Base-by-base conservation (phyloP, 2,888 invertebrate genomes). In the Alitta virens region DNA sequence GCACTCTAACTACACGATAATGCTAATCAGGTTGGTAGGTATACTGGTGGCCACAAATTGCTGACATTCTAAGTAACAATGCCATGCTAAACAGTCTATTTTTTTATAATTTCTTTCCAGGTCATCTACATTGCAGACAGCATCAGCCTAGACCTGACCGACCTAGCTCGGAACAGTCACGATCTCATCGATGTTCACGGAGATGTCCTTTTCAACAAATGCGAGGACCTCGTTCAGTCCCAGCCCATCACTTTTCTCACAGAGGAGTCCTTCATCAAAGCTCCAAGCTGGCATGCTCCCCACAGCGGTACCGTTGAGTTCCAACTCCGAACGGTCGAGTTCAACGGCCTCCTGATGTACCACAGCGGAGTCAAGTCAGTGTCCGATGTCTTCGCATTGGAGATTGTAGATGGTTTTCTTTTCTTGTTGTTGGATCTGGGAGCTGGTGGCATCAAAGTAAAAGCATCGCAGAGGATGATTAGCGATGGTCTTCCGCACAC, bases 401-500 rank as follows among this genome's bases (percentile, higher is more conserved):
- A 98, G 83, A 86, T 98, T 72, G 86, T 96, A 69, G 93, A 92
- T 71, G 95, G 97, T 0, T 92, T 95, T 80, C 88, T 98, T 68
- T 95, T 92, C 83, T 88, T 96, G 24, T 91, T 96, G 74, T 74
- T 95, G 75, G 94, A 96, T 78, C 86, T 97, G 53, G 97, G 97
- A 0, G 92, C 94, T 2, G 96, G 96, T 0, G 89, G 92, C 0
- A 88, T 91, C 27, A 78, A 75, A 58, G 72, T 75, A 40, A 74
- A 92, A 72, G 91, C 91, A 0, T 92, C 92, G 0, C 72, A 79
- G 27, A 85, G 90, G 53, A 72, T 78, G 52, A 90, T 97, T 2
- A 93, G 94, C 76, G 96, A 97, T 76, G 92, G 94, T 0, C 87
- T 89, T 54, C 94, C 95, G 92, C 98, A 98, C 79, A 91, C 92